Conservation (phyloP, 2,113 vertebrate genomes). For the Apus apus region DNA sequence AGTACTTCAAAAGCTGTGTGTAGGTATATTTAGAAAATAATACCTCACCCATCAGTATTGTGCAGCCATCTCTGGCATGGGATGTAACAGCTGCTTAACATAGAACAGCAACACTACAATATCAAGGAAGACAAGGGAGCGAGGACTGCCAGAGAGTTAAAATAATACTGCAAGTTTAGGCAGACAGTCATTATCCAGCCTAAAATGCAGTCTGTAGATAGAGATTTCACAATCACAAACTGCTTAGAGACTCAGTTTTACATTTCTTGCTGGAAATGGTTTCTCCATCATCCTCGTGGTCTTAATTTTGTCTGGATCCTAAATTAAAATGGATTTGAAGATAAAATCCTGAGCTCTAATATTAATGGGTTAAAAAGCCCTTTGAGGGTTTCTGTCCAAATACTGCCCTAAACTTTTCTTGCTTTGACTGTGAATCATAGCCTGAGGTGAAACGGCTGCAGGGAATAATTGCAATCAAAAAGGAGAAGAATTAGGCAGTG, state of each 20-base stretch:
- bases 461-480: not conserved
- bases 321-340: not conserved
- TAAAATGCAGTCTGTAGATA: not conserved
- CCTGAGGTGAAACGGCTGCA: slow-evolving; percentile 25
- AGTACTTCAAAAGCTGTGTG: not conserved
- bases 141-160: not conserved
- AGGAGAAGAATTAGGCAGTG: not conserved
- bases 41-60: not conserved
- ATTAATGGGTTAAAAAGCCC: not conserved
- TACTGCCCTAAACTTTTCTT: not conserved
- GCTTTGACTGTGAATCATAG: not conserved
- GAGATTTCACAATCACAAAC: not conserved
- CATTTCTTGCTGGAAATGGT: not conserved
- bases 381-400: not conserved
- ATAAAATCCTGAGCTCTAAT: not conserved
- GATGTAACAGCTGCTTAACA: slow-evolving; percentile 6
- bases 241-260: not conserved
- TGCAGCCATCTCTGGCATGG: not conserved
- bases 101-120: not conserved
- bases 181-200: not conserved
- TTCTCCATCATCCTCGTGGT: not conserved
- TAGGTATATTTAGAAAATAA: slow-evolving; percentile 1
- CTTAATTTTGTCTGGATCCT: not conserved
- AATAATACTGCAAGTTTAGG: not conserved
- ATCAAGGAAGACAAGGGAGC: not conserved